Evolutionary conservation across 2,888 invertebrate species (phyloP).

Genomic region (Callinectes sapidus): DNA sequence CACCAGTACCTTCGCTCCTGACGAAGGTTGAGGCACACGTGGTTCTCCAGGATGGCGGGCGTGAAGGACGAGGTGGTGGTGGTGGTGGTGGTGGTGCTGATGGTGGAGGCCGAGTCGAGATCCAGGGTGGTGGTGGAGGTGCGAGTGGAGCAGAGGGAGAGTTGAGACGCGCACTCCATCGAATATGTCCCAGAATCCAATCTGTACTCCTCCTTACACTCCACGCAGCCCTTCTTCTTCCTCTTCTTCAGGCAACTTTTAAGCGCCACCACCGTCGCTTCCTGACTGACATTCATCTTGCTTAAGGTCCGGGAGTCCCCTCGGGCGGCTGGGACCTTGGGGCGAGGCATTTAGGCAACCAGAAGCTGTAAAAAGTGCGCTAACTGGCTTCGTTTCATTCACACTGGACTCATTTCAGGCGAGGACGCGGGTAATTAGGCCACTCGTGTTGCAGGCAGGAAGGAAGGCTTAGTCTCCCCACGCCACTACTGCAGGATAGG

Average conservation of each 20-base stretch:
- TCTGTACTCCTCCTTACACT: constrained; percentile 7
- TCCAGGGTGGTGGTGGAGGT: constrained; percentile 38
- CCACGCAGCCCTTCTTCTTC: neutral
- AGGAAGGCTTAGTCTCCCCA: neutral
- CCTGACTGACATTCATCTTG: constrained; percentile 9
- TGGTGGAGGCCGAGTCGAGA: neutral
- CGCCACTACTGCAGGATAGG: neutral
- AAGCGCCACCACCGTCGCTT: neutral
- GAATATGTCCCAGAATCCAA: constrained; percentile 48
- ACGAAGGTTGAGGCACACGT: constrained; percentile 51
- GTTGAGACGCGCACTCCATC: neutral
- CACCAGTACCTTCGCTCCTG: constrained; percentile 46
- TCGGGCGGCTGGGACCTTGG: neutral
- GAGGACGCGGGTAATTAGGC: neutral
- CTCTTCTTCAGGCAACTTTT: neutral
- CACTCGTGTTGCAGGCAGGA: neutral
- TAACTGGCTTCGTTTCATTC: neutral
- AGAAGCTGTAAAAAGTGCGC: neutral
- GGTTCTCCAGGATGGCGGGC: constrained; percentile 52
- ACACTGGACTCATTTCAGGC: neutral
- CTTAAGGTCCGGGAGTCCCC: neutral
- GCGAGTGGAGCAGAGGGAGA: constrained; percentile 34
- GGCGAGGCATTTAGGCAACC: neutral
- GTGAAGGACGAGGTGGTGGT: constrained; percentile 40
- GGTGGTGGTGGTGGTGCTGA: constrained; percentile 31